Base-by-base conservation (phyloP, 2,797 vertebrate genomes). In the Lacerta agilis region DNA sequence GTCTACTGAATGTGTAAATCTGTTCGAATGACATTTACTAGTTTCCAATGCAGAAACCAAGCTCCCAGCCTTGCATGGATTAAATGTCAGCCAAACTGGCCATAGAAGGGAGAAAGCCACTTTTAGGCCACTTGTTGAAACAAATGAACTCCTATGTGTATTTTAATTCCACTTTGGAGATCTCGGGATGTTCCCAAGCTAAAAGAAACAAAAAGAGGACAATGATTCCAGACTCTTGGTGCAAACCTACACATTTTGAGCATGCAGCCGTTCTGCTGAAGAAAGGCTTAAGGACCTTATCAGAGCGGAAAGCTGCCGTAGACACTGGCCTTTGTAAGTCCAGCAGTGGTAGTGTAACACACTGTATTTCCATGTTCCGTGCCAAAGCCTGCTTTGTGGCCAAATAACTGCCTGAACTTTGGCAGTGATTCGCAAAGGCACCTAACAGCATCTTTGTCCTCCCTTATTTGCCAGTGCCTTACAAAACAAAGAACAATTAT, bases 1-100 rank as follows among this genome's bases (percentile, higher is more conserved):
- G 89, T 94, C 89, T 13, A 85, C 86, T 92, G 94, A 97, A 96
- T 94, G 93, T 94, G 93, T 90, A 90, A 93, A 93, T 94, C 95
- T 93, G 88, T 94, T 79, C 90, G 89, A 94, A 69, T 96, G 96
- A 96, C 96, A 96, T 96, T 97, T 96, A 95, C 91, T 90, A 94
- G 88, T 80, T 55, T 90, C 86, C 93, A 94, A 93, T 87, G 93
- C 89, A 92, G 91, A 94, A 95, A 95, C 79, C 88, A 90, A 95
- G 88, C 85, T 94, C 90, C 49, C 86, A 90, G 90, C 83, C 90
- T 90, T 90, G 36, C 8, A 13, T 69, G 79, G 91, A 96, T 94
- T 96, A 95, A 96, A 96, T 95, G 95, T 94, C 96, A 96, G 87
- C 90, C 85, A 91, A 91, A 80, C 6, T 49, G 83, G 38, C 89